A percentile compares a stretch with the other conserved stretches of the same genome.
These are phyloP conservation scores for Cyclura pinguis DNA, from an alignment of 2,797 vertebrate genomes.

Conservation along the genomic window DNA sequence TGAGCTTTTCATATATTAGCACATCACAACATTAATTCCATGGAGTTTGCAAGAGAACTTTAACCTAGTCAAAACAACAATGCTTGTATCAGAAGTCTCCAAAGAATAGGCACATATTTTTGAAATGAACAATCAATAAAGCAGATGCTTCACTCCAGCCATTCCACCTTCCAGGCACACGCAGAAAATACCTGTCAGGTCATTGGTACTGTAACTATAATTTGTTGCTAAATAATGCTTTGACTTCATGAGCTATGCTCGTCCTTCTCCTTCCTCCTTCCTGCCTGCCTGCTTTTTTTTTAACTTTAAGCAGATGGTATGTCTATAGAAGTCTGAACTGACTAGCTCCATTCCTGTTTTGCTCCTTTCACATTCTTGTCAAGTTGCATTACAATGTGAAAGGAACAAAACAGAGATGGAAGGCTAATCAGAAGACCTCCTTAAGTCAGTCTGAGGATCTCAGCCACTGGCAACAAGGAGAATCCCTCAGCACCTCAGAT, in stretches of 20 bases:
- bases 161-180: not conserved
- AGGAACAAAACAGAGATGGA: slow-evolving; percentile 43
- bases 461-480: not conserved
- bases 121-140: slow-evolving; percentile 10
- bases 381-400: slow-evolving; percentile 13
- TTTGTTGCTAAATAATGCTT: not conserved
- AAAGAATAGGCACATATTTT: not conserved
- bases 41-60: not conserved
- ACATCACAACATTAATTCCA: slow-evolving; percentile 4
- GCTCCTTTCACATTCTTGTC: not conserved
- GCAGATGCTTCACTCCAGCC: not conserved
- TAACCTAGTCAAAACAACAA: not conserved
- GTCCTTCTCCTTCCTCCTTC: not conserved
- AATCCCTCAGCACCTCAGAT: not conserved
- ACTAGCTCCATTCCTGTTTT: too few relatives aligned
- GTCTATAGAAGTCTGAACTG: too few relatives aligned
- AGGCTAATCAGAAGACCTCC: not conserved
- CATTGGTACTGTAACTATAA: not conserved
- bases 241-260: not conserved
- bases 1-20: slow-evolving; percentile 34
- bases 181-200: not conserved
- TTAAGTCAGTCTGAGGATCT: accelerated
- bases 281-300: too few relatives aligned
- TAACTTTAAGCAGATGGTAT: too few relatives aligned
- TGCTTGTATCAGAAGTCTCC: slow-evolving; percentile 9